Base-by-base conservation (phyloP, 2,113 vertebrate species). In the Notarius lentiginosus region DNA sequence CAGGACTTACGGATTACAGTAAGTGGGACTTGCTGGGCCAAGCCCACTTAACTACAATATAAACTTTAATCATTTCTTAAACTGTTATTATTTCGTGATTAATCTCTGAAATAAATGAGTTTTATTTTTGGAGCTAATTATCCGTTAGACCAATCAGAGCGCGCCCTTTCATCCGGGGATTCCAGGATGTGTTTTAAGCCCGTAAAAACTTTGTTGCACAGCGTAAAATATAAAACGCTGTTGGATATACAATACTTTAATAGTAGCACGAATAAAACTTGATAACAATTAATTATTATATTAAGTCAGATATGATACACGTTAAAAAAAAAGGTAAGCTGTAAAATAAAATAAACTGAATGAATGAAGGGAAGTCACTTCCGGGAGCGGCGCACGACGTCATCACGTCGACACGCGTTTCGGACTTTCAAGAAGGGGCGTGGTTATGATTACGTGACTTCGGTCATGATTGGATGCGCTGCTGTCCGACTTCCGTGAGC, bases 381-480 rank as follows among this genome's bases (percentile, higher is more conserved):
- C 79, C 79, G 79, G 79, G 2, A 34, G 22, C 79, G n/a, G 4
- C 2, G 1, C 30, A 61, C 14, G 18, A 80, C 79, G 56, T 15
- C 18, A 41, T 41, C 17, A 80, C 79, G 79, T 24, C 56, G 55
- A 6, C 56, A 60, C 53, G 77, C 17, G 4, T 79, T 34, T 8
- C 20, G 34, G 8, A 24, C 11, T 30, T 10, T 20, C 9, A 22
- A 12, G 3, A 1, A 5, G 27, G 77, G 77, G 77, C 77, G 77
- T 79, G 53, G 17, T 6, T 41, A 18, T 12, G 9, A 11, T 80
- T 60, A 80, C 55, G 79, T 80, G 56, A 6, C 5, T 56, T 41
- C 30, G 56, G 17, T 15, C 0, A 2, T 88, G 93, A 95, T 95
- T 95, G 95, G 95, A 77, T 84, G 72, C 0, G n/a, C 60, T n/a